These are phyloP conservation scores for Chymomyza caudatula DNA, from an alignment of 2,888 invertebrate genomes.

Conservation along the genomic window DNA sequence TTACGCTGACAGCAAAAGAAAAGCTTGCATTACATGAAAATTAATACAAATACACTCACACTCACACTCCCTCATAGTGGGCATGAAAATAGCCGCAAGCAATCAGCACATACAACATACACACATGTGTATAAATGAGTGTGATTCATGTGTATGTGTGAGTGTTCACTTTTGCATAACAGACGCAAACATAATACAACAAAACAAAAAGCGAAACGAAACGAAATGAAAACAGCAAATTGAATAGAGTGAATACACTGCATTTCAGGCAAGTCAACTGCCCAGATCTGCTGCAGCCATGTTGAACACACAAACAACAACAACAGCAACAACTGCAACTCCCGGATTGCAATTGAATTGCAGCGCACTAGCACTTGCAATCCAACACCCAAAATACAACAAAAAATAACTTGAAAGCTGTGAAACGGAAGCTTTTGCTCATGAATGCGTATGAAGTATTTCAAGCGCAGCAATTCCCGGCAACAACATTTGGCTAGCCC, in stretches of 20 bases:
- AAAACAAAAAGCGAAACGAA: background rate
- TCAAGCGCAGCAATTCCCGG: slow-evolving; percentile 45
- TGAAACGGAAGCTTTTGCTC: slow-evolving; percentile 14
- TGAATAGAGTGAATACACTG: background rate
- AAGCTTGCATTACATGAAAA: background rate
- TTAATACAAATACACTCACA: background rate
- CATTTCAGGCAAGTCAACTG: background rate
- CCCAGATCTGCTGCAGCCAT: background rate
- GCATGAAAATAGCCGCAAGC: background rate
- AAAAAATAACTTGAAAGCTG: background rate
- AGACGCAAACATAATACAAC: background rate
- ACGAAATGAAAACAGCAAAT: background rate
- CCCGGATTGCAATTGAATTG: background rate
- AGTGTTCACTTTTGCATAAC: too few relatives aligned
- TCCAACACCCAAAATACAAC: background rate
- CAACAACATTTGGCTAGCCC: slow-evolving; percentile 1
- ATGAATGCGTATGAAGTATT: slow-evolving; percentile 43
- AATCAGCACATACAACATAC: background rate
- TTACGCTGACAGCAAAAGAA: background rate
- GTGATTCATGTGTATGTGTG: background rate
- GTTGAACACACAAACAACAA: background rate
- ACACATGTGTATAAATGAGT: background rate
- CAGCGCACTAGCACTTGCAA: background rate
- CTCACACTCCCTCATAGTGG: background rate
- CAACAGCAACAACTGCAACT: background rate